Conservation (phyloP, 1,140 invertebrate species). For the Lethocerus indicus region DNA sequence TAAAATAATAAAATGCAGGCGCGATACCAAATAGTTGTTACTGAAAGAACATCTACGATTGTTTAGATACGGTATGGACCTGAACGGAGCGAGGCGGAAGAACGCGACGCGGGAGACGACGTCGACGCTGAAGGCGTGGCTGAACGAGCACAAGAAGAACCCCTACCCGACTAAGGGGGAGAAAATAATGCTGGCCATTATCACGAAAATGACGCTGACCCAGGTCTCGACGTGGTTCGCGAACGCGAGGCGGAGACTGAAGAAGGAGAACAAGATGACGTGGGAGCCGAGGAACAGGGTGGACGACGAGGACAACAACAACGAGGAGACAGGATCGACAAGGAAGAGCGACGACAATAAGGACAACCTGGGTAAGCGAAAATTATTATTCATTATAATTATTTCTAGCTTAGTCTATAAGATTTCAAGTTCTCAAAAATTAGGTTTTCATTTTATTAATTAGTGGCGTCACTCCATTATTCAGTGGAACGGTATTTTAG, state of each 20-base stretch:
- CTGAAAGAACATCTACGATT: no score
- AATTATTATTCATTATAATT: background rate
- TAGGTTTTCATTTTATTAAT: background rate
- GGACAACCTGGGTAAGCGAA: slow-evolving; percentile 56
- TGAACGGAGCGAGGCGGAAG: slow-evolving; percentile 80
- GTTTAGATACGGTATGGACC: slow-evolving; percentile 77
- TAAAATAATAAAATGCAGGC: no score
- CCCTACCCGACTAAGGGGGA: slow-evolving; percentile 98
- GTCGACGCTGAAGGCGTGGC: slow-evolving; percentile 91
- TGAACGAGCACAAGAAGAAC: slow-evolving; percentile 97
- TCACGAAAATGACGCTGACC: slow-evolving; percentile 97
- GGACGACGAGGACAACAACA: slow-evolving; percentile 75
- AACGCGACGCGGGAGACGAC: slow-evolving; percentile 96
- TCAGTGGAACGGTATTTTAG: background rate
- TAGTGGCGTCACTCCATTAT: background rate
- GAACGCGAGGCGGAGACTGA: slow-evolving; percentile 83
- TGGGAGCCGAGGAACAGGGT: slow-evolving; percentile 86
- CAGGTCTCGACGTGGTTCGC: slow-evolving; percentile 99
- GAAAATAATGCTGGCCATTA: slow-evolving; percentile 97
- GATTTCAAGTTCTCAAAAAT: background rate
- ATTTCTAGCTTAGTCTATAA: background rate
- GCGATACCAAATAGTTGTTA: no score
- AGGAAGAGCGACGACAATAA: slow-evolving; percentile 68
- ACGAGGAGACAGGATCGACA: slow-evolving; percentile 57
- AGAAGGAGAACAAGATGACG: slow-evolving; percentile 99